phyloP scores from a whole-genome alignment of 1,140 invertebrate genomes.

The Drepana arcuata region DNA sequence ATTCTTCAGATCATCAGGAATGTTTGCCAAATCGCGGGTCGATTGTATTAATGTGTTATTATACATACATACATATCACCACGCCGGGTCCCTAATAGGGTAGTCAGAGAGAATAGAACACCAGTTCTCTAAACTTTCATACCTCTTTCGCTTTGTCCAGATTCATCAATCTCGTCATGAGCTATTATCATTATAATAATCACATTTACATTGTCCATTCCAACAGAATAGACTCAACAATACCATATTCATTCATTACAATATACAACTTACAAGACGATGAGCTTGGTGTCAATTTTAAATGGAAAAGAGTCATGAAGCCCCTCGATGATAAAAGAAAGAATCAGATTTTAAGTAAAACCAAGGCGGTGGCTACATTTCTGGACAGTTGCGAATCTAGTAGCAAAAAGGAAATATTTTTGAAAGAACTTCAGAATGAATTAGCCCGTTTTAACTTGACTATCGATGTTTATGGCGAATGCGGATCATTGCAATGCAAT shows the following conservation, averaged over 20 bases:
- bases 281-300: slow-evolving; percentile 24
- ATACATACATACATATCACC: too few species aligned
- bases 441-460: slow-evolving; percentile 48
- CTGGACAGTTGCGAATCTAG: slow-evolving; percentile 75
- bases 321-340: slow-evolving; percentile 18
- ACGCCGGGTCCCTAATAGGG: too few species aligned
- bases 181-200: neutral
- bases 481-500: slow-evolving; percentile 58
- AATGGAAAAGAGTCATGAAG: slow-evolving; percentile 32
- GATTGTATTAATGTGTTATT: neutral
- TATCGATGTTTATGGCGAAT: slow-evolving; percentile 79
- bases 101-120: too few species aligned
- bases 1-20: too few species aligned
- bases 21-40: too few species aligned
- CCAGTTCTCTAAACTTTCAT: too few species aligned
- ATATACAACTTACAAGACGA: slow-evolving; percentile 39
- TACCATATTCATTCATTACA: slow-evolving; percentile 57
- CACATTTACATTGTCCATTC: too few species aligned
- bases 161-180: too few species aligned
- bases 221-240: slow-evolving; percentile 66
- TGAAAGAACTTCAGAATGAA: slow-evolving; percentile 71
- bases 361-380: slow-evolving; percentile 73
- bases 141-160: too few species aligned
- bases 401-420: slow-evolving; percentile 74
- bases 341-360: slow-evolving; percentile 34